phyloP scores from a whole-genome alignment of 2,113 vertebrate genomes.

The Muntiacus reevesi region DNA sequence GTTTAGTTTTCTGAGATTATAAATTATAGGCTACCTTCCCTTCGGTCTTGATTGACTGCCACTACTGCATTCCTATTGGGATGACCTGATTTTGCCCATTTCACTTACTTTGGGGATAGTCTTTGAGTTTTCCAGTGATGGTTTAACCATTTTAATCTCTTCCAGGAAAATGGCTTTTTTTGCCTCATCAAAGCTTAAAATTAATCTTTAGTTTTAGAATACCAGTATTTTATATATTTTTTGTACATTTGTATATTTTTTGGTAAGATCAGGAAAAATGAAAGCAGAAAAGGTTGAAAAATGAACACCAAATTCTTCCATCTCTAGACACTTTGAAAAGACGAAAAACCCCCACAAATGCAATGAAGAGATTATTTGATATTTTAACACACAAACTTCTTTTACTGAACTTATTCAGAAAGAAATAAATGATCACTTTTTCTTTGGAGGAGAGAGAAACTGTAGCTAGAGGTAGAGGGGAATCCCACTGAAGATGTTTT shows the following conservation, averaged over 20 bases:
- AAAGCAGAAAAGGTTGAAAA: background rate
- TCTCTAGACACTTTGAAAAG: background rate
- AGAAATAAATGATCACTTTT: background rate
- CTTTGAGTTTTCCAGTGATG: background rate
- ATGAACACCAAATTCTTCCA: background rate
- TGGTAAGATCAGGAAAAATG: background rate
- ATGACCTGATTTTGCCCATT: background rate
- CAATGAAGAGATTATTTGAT: background rate
- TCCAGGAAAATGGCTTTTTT: background rate
- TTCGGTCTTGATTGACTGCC: background rate
- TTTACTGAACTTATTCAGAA: background rate
- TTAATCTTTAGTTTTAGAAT: background rate
- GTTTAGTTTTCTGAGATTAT: background rate
- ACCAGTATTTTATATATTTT: background rate
- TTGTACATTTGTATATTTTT: background rate
- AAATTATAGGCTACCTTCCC: background rate
- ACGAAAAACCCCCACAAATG: background rate
- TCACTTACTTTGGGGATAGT: background rate
- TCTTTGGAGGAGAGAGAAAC: background rate
- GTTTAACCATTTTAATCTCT: background rate
- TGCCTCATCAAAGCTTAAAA: background rate
- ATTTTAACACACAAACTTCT: background rate
- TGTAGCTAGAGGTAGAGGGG: background rate
- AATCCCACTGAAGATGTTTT: background rate
- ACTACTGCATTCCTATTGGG: background rate